Base-by-base conservation (phyloP, 2,797 vertebrate genomes). In the Gymnoscopelus microlampas region DNA sequence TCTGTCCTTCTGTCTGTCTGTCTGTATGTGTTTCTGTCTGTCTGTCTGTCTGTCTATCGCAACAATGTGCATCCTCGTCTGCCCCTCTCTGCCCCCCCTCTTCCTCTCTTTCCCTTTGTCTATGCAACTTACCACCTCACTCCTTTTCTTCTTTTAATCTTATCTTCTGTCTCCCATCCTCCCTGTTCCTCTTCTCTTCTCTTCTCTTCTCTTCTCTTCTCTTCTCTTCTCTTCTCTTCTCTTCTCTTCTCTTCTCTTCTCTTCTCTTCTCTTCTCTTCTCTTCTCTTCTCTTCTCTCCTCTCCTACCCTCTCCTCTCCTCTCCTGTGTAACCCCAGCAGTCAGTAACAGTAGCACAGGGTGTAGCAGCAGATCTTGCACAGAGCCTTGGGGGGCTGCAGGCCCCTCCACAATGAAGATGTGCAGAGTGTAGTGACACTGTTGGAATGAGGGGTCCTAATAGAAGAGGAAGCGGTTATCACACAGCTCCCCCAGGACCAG, bases 341-440 rank as follows among this genome's bases (percentile, higher is more conserved):
- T 13, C n/a, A n/a, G n/a, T n/a, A n/a, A 66, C 82, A 69, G 69
- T 83, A 59, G 93, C 92, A 19, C 92, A 19, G 94, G 94, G 94
- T 91, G 85, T 90, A 85, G 91, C 93, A 71, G 87, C 94, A 80
- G 94, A n/a, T n/a, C 93, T 94, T 96, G 94, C 93, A 92, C 94
- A 93, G 93, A 94, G 93, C 93, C 93, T 88, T 91, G 94, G 94
- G 77, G 94, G 77, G 87, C 90, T 89, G 82, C 87, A 82, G 90
- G 89, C 95, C 94, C 91, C 95, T 94, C 91, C 93, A 92, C 96
- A 96, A 99, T 98, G 95, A 98, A 98, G 97, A 97, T 94, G 96
- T 98, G 95, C 93, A 82, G 90, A 86, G 88, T 91, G 87, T n/a
- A 47, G 91, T 97, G 96, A 97, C 95, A 95, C 95, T 96, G 93